Evolutionary conservation across 2,797 vertebrate species (phyloP), one percentile per base, ranked within the genome.

Genomic region (Columba guinea): DNA sequence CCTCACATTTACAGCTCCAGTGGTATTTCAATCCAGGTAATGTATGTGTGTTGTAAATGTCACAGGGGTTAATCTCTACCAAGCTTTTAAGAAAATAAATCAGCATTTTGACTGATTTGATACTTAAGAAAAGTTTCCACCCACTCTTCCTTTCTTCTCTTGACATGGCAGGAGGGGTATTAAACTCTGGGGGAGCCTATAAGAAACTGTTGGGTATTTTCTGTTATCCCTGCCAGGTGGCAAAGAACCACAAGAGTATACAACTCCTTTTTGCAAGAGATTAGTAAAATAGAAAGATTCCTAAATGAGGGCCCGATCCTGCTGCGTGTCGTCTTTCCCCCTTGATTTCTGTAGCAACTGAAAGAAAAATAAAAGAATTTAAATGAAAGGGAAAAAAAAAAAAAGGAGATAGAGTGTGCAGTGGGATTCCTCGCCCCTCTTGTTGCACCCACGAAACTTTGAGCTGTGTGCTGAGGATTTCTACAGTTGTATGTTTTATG

Each of bases 31-130:
- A 95, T 95, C 78, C 87, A 58, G 87, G 91, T 97, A 96, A 97
- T 96, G 94, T 96, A 80, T 84, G 82, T 95, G 90, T 88, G 95
- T 88, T 96, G 94, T 93, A 96, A 97, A 97, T 96, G 95, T 94
- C 95, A 96, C 91, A 84, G 96, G 69, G 95, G 95, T 97, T 97
- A 96, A 96, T 96, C 96, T 96, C 89, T 89, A 93, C 84, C 71
- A 48, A 91, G 94, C 96, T 95, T 97, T 97, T 96, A 96, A 95
- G 95, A 96, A 96, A 97, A 96, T 95, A 96, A 97, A 95, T 96
- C 94, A 92, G 93, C 93, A 89, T 95, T 97, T 94, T 83, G 68
- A 87, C 90, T 94, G 94, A 95, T 94, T 96, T 87, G 89, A 95
- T 96, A 96, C 93, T 95, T 94, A 14, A 24, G 94, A 95, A 95